Evolutionary conservation across 2,888 invertebrate species (phyloP).

Genomic region (Hirtodrosophila alboralis): DNA sequence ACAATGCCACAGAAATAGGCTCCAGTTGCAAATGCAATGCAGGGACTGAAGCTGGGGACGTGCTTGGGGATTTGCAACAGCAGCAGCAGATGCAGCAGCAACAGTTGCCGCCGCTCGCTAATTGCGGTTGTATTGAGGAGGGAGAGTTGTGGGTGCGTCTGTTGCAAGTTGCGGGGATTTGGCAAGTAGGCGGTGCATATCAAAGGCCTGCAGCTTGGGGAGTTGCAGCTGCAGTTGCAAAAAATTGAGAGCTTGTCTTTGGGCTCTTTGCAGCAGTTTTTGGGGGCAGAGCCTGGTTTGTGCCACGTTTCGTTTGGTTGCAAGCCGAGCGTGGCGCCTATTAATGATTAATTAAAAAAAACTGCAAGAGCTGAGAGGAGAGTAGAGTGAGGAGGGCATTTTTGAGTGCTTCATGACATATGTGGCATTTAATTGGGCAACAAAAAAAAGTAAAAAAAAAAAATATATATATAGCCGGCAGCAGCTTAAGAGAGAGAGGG

Average conservation of each 20-base stretch:
- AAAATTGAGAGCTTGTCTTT: no score
- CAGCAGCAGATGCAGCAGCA: no score
- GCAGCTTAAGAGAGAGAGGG: neutral
- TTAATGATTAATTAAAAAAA: slow-evolving; percentile 78
- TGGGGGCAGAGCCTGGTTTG: no score
- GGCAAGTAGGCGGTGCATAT: slow-evolving; percentile 47
- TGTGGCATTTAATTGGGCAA: slow-evolving; percentile 77
- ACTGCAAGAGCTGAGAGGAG: slow-evolving; percentile 51
- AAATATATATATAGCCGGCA: slow-evolving; percentile 48
- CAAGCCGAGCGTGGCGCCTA: slow-evolving; percentile 64
- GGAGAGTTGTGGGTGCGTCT: slow-evolving; percentile 7
- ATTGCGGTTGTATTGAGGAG: slow-evolving; percentile 40
- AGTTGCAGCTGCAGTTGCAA: slow-evolving; percentile 43
- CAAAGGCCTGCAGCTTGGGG: slow-evolving; percentile 41
- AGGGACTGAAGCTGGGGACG: slow-evolving; percentile 9
- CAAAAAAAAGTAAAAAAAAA: slow-evolving; percentile 68
- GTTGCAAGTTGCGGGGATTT: neutral
- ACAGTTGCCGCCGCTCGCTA: slow-evolving; percentile 48
- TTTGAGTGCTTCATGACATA: slow-evolving; percentile 64
- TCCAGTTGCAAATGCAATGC: slow-evolving; percentile 15
- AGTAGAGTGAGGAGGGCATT: neutral
- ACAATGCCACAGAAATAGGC: slow-evolving; percentile 25
- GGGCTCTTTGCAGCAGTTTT: no score
- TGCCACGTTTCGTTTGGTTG: no score
- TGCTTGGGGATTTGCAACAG: slow-evolving; percentile 32